Evolutionary conservation across 1,140 invertebrate genomes (phyloP), one percentile per base, ranked within the genome.

Genomic region (Caenorhabditis inopinata): DNA sequence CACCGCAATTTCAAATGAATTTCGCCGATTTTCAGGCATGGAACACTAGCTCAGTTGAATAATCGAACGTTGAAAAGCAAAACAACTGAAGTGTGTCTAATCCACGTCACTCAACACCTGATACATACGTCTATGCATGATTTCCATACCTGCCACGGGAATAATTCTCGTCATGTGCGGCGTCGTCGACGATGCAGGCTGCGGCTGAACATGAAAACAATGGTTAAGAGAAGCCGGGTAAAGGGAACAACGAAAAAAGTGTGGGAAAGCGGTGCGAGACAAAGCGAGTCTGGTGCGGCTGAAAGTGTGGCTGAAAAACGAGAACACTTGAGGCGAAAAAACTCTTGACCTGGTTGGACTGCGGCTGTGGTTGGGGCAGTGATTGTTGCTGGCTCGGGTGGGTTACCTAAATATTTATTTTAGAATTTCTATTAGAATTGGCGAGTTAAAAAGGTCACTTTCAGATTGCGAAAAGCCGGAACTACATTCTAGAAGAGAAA

Each of bases 71-170:
- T n/a, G n/a, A n/a, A n/a, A n/a, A n/a, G n/a, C n/a, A n/a, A n/a
- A n/a, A n/a, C n/a, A 32, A 58, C 51, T 32, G 27, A 32, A 58
- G 11, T 48, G 12, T 0, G 7, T 25, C 18, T 32, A 42, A 2
- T 42, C 58, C 38, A 38, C n/a, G 5, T 32, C 47, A 42, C 11
- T 45, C 73, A 47, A 47, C 47, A 35, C 35, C 48, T 38, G 29
- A 74, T 27, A 81, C 79, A 58, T 76, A 84, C 83, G 80, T 74
- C 81, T 76, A 58, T 76, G 73, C 47, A 82, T 80, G 74, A 81
- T 78, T 73, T 84, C 78, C 84, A 85, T 85, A 16, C 80, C 49
- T 48, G 83, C 48, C 35, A 84, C 23, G 29, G 83, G 83, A 76
- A 84, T 84, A 42, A 81, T 80, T 21, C 76, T 74, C 9, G 49